Evolutionary conservation across 1,140 invertebrate species (phyloP), one percentile per base, ranked within the genome.

Genomic region (Drosophila tsacasi): DNA sequence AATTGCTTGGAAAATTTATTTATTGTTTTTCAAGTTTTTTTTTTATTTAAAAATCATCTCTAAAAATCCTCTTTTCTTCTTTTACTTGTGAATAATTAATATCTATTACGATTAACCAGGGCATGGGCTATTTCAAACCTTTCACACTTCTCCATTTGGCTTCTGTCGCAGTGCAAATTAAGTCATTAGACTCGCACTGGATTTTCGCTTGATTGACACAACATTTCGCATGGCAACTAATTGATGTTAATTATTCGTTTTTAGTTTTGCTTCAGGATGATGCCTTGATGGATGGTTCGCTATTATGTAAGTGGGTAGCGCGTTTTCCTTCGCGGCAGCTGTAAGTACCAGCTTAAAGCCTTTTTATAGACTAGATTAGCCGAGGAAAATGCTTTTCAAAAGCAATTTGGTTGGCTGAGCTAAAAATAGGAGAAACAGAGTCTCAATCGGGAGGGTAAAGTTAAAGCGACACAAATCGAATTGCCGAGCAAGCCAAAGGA

Each of bases 381-480:
- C 15, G 17, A 8, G 47, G 42, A 50, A 30, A 77, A 68, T 76
- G 59, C 59, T 49, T 59, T 72, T 40, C 40, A 61, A 72, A 78
- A 68, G 54, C 75, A 64, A 78, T 68, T 64, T 62, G 46, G 61
- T 25, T n/a, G 40, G 19, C 42, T 30, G 23, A 42, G 50, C 49
- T 80, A 68, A 78, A 82, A 79, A 82, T 86, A 71, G 49, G 55
- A 72, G 63, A n/a, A 57, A 64, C 69, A 50, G 69, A 87, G 64
- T 57, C 59, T 64, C 79, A 79, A 87, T 87, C 50, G 80, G 66
- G 80, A 69, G 59, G 58, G 76, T 73, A 83, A 87, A 78, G 80
- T 83, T 89, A 83, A 87, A 87, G 84, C 80, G 83, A 89, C 83
- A 59, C 76, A 89, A 87, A 87, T 86, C 83, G 83, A 87, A 83